Evolutionary conservation across 2,888 invertebrate genomes (phyloP).

Genomic region (Odontomyia ornata): DNA sequence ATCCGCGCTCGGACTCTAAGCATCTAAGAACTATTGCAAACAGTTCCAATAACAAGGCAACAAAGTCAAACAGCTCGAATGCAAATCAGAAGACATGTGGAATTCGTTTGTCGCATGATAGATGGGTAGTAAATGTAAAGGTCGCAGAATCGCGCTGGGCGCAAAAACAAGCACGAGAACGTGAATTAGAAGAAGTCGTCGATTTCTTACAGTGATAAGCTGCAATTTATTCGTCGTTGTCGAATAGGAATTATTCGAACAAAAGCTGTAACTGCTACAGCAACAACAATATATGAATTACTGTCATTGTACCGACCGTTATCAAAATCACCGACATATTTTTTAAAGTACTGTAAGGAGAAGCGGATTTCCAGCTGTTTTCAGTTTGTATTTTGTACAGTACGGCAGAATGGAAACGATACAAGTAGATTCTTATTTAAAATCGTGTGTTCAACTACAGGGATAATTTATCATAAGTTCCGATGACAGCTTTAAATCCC

Average conservation of each 20-base stretch:
- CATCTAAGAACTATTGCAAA: background rate
- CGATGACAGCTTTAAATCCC: no score
- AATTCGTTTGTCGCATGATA: slow-evolving; percentile 75
- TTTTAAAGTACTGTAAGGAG: slow-evolving; percentile 5
- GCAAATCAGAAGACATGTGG: slow-evolving; percentile 64
- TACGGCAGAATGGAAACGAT: background rate
- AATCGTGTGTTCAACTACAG: no score
- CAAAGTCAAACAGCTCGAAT: slow-evolving; percentile 52
- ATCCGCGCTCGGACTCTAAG: slow-evolving; percentile 60
- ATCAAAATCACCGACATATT: slow-evolving; percentile 6
- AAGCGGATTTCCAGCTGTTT: slow-evolving; percentile 13
- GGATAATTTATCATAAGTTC: no score
- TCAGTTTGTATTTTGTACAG: background rate
- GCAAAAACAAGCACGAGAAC: slow-evolving; percentile 76
- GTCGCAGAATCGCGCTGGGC: slow-evolving; percentile 80
- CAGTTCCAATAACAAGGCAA: background rate
- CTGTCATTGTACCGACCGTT: background rate
- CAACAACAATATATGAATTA: slow-evolving; percentile 9
- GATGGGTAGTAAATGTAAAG: slow-evolving; percentile 75
- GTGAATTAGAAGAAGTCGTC: slow-evolving; percentile 78
- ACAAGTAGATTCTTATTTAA: background rate
- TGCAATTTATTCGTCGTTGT: background rate
- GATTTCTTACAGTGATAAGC: slow-evolving; percentile 71
- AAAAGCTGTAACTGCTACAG: background rate
- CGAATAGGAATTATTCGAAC: slow-evolving; percentile 7